These are phyloP conservation scores for Lamprologus sp. DNA, from an alignment of 2,113 vertebrate genomes.

Conservation along the genomic window DNA sequence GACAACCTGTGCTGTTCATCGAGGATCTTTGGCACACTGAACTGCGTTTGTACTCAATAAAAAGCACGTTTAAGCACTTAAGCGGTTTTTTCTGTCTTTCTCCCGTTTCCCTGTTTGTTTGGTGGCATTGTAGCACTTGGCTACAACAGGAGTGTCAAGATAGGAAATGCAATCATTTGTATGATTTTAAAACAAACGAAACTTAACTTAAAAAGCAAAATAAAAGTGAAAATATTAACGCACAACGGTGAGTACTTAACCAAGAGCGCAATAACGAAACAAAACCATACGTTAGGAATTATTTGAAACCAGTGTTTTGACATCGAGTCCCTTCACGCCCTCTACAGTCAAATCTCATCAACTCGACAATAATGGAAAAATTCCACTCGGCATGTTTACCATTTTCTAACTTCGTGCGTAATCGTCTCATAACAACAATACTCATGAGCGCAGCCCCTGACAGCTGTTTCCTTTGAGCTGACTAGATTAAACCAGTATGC, in stretches of 20 bases:
- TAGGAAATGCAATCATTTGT: neutral
- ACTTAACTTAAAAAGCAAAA: neutral
- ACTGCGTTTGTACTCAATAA: neutral
- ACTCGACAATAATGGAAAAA: constrained; percentile 1
- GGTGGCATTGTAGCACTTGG: neutral
- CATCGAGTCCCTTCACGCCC: neutral
- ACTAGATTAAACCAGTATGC: neutral
- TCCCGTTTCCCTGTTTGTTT: neutral
- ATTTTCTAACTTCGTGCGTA: neutral
- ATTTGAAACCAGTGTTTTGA: neutral
- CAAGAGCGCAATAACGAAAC: neutral
- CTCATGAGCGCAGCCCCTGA: neutral
- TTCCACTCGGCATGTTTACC: neutral
- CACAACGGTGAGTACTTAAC: too few relatives aligned
- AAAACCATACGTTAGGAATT: neutral
- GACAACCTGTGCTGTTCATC: neutral
- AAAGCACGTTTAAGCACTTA: neutral
- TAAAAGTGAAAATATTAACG: neutral
- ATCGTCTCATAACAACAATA: neutral
- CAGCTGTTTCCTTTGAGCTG: neutral
- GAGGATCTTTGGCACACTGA: neutral
- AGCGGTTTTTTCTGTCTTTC: rapidly evolving
- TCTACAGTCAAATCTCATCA: neutral
- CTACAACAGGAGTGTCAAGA: neutral
- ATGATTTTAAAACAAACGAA: neutral